Evolutionary conservation across 2,888 invertebrate genomes (phyloP).

Genomic region (Agelastica alni): DNA sequence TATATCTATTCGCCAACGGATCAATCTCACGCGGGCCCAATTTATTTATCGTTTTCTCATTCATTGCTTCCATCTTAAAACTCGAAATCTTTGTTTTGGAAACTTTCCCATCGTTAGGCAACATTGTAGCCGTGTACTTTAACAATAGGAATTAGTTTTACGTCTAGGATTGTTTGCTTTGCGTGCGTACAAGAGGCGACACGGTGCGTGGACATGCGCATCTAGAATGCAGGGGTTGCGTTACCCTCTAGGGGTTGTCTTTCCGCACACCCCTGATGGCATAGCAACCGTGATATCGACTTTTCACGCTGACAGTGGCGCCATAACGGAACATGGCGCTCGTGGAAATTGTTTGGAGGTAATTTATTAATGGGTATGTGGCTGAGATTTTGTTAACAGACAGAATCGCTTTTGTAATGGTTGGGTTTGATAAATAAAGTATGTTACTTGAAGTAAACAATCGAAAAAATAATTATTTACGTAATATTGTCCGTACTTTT

Average conservation of each 20-base stretch:
- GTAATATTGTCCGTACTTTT: no score
- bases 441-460: no score
- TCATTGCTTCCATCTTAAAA: no score
- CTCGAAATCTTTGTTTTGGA: no score
- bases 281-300: conserved; percentile 50
- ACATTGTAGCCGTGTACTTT: not conserved
- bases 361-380: conserved; percentile 10
- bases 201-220: conserved; percentile 47
- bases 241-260: conserved; percentile 41
- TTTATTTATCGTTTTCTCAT: no score
- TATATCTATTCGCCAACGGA: not conserved
- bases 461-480: no score
- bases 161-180: conserved; percentile 16
- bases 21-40: no score
- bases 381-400: conserved; percentile 1
- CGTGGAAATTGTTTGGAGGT: conserved; percentile 17
- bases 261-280: conserved; percentile 43
- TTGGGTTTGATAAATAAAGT: not conserved
- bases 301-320: conserved; percentile 45
- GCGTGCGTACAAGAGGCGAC: conserved; percentile 35
- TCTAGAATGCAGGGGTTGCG: conserved; percentile 12
- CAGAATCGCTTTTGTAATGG: not conserved
- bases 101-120: not conserved
- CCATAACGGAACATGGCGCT: conserved; percentile 44
- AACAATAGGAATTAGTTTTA: not conserved